Conservation (phyloP, 1,140 invertebrate genomes). For the Steinernema khuongi region DNA sequence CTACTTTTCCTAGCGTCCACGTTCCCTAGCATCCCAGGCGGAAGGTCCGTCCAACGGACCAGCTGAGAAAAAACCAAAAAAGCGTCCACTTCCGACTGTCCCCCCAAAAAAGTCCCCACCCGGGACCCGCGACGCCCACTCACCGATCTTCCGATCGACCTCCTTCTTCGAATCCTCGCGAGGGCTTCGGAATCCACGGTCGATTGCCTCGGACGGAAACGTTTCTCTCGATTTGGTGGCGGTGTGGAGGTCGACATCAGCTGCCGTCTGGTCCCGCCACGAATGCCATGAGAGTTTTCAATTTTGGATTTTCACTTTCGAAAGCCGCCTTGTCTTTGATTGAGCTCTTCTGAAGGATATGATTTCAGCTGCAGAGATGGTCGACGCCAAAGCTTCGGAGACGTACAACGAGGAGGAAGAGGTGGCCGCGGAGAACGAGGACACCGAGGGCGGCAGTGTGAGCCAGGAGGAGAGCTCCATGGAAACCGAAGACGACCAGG, state of each 20-base stretch:
- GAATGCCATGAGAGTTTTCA: not conserved
- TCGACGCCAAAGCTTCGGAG: not conserved
- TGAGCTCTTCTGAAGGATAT: not conserved
- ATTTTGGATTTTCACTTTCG: not conserved
- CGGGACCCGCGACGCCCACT: no score
- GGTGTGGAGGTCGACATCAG: not conserved
- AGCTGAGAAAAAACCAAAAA: no score
- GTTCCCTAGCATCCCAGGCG: no score
- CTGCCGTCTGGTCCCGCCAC: not conserved
- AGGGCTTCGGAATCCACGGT: not conserved
- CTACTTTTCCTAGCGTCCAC: no score
- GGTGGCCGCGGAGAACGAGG: not conserved
- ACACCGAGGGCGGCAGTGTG: not conserved
- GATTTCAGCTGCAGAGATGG: not conserved
- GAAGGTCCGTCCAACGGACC: no score
- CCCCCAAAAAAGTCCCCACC: no score
- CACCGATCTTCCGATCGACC: no score
- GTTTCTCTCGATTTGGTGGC: not conserved
- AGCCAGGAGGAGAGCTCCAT: constrained; percentile 1
- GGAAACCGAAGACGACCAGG: not conserved
- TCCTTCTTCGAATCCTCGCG: no score
- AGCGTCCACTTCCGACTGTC: no score
- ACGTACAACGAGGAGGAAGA: not conserved
- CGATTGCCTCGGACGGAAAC: not conserved
- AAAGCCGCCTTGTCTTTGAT: not conserved